A percentile compares a stretch with the other conserved stretches of the same genome.
Conservation (phyloP, 2,113 vertebrate species). For the Hylia prasina region DNA sequence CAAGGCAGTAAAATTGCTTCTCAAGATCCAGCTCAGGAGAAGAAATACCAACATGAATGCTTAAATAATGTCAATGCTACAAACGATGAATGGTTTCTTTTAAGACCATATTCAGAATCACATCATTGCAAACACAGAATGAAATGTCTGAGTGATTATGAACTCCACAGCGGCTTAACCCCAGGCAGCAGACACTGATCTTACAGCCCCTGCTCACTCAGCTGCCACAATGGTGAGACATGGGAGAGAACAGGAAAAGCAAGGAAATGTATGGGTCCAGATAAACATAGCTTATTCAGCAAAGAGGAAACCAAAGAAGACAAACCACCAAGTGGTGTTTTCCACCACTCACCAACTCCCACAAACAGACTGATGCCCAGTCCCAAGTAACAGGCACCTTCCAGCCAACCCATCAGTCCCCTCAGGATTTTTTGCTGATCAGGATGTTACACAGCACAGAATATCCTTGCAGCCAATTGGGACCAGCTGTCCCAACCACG, state of each 20-base stretch:
- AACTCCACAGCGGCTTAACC: neutral
- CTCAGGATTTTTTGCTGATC: neutral
- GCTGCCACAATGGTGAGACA: accelerated
- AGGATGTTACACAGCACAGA: accelerated
- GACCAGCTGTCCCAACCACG: neutral
- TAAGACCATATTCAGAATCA: neutral
- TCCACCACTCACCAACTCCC: neutral
- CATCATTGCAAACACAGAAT: neutral
- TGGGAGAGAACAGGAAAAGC: neutral
- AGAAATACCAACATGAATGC: neutral
- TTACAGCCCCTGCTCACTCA: neutral
- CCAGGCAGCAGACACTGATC: neutral
- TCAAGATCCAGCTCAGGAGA: neutral
- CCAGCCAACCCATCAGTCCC: neutral
- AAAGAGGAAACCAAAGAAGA: neutral
- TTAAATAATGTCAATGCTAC: neutral
- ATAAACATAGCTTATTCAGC: neutral
- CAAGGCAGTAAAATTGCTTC: neutral
- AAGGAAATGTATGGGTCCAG: neutral
- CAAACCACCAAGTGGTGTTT: neutral
- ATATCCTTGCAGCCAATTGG: accelerated
- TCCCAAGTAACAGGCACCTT: neutral
- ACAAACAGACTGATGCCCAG: neutral
- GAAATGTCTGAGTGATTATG: neutral
- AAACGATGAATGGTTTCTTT: accelerated